A percentile compares a stretch with the other conserved stretches of the same genome.
phyloP scores from a whole-genome alignment of 2,113 vertebrate genomes.

The Scatophagus argus region DNA sequence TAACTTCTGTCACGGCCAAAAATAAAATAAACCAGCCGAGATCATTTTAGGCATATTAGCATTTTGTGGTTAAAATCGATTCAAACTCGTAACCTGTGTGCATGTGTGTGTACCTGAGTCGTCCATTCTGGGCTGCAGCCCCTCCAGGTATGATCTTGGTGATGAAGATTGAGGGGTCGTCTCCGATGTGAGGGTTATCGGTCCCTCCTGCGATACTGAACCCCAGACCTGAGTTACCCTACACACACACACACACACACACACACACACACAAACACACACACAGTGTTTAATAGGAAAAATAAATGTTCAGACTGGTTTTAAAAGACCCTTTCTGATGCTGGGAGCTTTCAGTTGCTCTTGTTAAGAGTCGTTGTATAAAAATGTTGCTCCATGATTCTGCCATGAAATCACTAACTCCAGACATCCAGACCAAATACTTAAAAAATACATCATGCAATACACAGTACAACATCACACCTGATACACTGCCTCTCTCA shows the following conservation, averaged over 20 bases:
- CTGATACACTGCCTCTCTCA: background rate
- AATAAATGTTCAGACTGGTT: background rate
- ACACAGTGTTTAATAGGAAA: background rate
- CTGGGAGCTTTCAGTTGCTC: background rate
- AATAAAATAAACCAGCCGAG: too few species aligned
- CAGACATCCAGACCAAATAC: too few species aligned
- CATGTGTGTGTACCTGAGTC: conserved; percentile 87
- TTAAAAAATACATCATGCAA: too few species aligned
- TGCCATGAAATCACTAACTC: background rate
- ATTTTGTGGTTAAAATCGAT: too few species aligned
- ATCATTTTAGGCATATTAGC: too few species aligned
- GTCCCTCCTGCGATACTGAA: conserved; percentile 99
- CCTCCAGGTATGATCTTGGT: conserved; percentile 98
- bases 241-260: conserved; percentile 36
- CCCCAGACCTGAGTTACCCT: conserved; percentile 99
- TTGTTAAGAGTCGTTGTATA: too few species aligned
- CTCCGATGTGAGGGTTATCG: conserved; percentile 98
- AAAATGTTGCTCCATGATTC: background rate
- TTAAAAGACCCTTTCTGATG: background rate
- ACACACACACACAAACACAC: conserved; percentile 34
- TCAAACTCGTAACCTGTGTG: too few species aligned
- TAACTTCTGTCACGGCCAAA: too few species aligned
- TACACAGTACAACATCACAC: background rate
- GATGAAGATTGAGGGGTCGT: conserved; percentile 99
- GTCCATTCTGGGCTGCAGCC: conserved; percentile 96